Base-by-base conservation (phyloP, 2,888 invertebrate species). In the Ryuthela nishihirai region DNA sequence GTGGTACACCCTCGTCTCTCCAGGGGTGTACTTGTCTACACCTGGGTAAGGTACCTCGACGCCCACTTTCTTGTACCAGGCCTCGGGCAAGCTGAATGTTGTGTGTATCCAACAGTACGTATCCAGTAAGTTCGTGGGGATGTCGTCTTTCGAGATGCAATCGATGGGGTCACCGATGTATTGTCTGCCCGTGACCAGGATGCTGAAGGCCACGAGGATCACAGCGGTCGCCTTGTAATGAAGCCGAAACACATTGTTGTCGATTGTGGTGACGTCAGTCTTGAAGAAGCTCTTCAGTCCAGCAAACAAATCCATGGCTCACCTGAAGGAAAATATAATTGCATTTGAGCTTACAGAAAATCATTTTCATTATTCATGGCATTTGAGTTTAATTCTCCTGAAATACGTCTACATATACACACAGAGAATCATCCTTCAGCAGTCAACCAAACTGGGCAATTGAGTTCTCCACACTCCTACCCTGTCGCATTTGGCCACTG, bases 61-160 rank as follows among this genome's bases (percentile, higher is more conserved):
- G 32, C 88, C 88, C 64, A 85, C 83, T 64, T 83, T 85, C 77
- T 87, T 88, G 69, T 82, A 80, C 76, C 88, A 88, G 70, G 88
- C 87, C 67, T 85, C 84, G 73, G 85, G 87, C 65, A 93, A 82
- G 46, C 90, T 88, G 74, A 91, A 93, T 49, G 93, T 93, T 69
- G 91, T 90, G 77, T 92, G 92, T 71, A 93, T 93, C 93, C 93
- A 93, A 76, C 93, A 93, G 76, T 87, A 93, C 35, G 93, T 93
- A 77, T 93, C 67, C 40, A 67, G 55, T 48, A 67, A 47, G 41
- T 67, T 62, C 18, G 53, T n/a, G 34, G 66, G 66, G 66, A 91
- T 88, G 70, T 89, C 89, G n/a, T 75, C 75, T 71, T 60, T 56
- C 12, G 65, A 62, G 18, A 66, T 66, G 50, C 66, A 66, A 36